Evolutionary conservation across 2,888 invertebrate species (phyloP), one percentile per base, ranked within the genome.

Genomic region (Neoascia interrupta): DNA sequence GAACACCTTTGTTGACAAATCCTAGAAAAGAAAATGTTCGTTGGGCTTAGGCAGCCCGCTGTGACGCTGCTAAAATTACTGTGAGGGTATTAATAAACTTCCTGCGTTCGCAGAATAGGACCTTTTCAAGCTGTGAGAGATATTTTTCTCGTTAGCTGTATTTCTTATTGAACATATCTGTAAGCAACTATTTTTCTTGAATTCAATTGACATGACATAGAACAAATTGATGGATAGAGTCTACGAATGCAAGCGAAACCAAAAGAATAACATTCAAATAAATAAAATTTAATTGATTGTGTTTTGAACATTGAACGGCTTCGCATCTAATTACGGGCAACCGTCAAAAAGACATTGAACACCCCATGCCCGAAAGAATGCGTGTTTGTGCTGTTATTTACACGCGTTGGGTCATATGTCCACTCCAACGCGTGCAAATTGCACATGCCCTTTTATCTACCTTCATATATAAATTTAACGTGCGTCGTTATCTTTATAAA

Each of bases 181-280:
- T 11, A 43, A 61, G n/a, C n/a, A 39, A 15, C 21, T 34, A 34
- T 61, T 61, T 79, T 47, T 61, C 13, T 26, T 56, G 66, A 73
- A 68, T 69, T 61, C 66, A 73, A 49, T 73, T 56, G 45, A 60
- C 37, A n/a, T n/a, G n/a, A n/a, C n/a, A n/a, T n/a, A n/a, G n/a
- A 60, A 66, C 36, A 43, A 47, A 34, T 49, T 49, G 60, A 23
- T 11, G 34, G 36, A 49, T 61, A 15, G 23, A 16, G 28, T 45
- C 10, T n/a, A 10, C 11, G 37, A 76, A 76, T 58, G 53, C 58
- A 72, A 79, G 79, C 79, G 79, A 73, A 73, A 79, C 79, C 60
- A 26, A 73, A 43, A 51, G 31, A 49, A 61, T 72, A 47, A 47
- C 26, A 31, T 26, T 13, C 58, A 15, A 73, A 49, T 58, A 23